Percentiles rank a stretch among this genome's conserved stretches.
phyloP scores from a whole-genome alignment of 1,140 invertebrate genomes.

The roundworm (Caenorhabditis elegans) region DNA sequence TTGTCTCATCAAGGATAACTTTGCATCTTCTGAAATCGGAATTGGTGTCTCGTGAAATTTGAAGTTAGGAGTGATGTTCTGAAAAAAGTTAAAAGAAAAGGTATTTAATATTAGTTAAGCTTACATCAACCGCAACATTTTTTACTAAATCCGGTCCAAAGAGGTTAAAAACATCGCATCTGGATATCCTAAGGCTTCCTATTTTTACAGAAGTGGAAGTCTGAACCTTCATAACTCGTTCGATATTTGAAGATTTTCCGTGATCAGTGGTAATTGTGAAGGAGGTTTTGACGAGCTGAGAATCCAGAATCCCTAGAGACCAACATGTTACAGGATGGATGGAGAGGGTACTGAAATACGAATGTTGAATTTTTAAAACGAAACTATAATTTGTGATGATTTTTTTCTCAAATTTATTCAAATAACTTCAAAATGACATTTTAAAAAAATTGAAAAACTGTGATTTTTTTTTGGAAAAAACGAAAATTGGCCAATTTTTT shows the following conservation, averaged over 20 bases:
- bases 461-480: too few relatives aligned
- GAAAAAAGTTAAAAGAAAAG: not conserved
- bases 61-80: not conserved
- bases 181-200: not conserved
- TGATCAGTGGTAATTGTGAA: not conserved
- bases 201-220: not conserved
- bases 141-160: not conserved
- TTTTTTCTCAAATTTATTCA: too few relatives aligned
- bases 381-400: not conserved
- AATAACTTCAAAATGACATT: too few relatives aligned
- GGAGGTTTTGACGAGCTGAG: not conserved
- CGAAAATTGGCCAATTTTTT: too few relatives aligned
- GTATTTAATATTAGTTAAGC: not conserved
- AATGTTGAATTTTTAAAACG: too few relatives aligned
- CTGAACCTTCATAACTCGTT: not conserved
- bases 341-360: not conserved
- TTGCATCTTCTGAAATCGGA: not conserved
- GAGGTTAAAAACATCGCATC: not conserved
- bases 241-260: not conserved
- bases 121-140: not conserved
- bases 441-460: too few relatives aligned
- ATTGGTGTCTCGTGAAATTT: not conserved
- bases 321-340: not conserved
- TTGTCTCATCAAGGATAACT: not conserved
- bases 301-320: not conserved